phyloP scores from a whole-genome alignment of 2,797 vertebrate genomes.

The Poeciliopsis turneri region DNA sequence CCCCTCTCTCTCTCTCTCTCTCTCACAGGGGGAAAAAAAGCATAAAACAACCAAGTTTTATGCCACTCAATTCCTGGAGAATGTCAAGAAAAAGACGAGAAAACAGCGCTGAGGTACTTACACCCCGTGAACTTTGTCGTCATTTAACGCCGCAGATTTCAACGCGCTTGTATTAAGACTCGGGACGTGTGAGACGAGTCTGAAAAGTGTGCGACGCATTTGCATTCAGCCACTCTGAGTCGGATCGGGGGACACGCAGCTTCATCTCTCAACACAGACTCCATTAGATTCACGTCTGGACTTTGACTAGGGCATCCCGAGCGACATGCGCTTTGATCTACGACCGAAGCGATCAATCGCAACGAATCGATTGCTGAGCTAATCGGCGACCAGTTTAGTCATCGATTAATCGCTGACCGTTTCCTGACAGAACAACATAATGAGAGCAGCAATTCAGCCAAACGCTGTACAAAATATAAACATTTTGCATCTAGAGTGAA shows the following conservation, averaged over 20 bases:
- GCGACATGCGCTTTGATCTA: not conserved
- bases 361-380: too few species aligned
- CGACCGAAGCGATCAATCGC: too few species aligned
- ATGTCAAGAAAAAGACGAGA: not conserved
- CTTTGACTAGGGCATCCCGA: not conserved
- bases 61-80: not conserved
- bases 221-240: not conserved
- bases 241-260: not conserved
- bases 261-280: not conserved
- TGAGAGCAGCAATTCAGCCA: too few species aligned
- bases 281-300: not conserved
- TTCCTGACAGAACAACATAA: too few species aligned
- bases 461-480: too few species aligned
- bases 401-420: too few species aligned
- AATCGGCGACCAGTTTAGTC: too few species aligned
- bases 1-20: not conserved
- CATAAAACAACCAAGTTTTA: not conserved
- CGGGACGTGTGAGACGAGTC: too few species aligned
- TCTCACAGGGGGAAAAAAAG: not conserved
- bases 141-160: not conserved
- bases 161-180: too few species aligned
- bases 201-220: not conserved
- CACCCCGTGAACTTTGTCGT: not conserved
- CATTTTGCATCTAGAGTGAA: too few species aligned
- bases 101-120: not conserved